A percentile compares a stretch with the other conserved stretches of the same genome.
phyloP scores from a whole-genome alignment of 2,888 invertebrate species.

The Megamerina dolium region DNA sequence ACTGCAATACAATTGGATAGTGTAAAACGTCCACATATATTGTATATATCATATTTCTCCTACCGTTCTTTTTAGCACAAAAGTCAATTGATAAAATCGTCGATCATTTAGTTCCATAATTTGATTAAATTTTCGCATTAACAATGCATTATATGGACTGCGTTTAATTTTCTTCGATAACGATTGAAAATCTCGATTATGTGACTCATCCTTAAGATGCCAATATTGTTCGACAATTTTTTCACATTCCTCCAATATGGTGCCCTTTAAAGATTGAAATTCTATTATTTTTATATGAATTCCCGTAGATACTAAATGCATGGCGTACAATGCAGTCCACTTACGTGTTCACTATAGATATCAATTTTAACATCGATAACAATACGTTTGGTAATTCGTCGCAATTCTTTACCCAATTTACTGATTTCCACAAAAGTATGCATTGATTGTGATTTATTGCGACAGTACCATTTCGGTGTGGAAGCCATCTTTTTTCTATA shows the following conservation, averaged over 20 bases:
- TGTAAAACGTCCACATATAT: background rate
- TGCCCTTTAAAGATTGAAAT: conserved; percentile 24
- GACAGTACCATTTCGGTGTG: conserved; percentile 45
- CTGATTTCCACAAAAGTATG: conserved; percentile 42
- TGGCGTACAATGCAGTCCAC: no score
- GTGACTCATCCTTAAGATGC: conserved; percentile 39
- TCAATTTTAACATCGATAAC: conserved; percentile 45
- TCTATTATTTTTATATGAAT: background rate
- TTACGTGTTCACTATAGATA: conserved; percentile 44
- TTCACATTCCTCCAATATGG: conserved; percentile 41
- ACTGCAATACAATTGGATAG: conserved; percentile 21
- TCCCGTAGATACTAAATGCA: no score
- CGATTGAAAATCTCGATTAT: conserved; percentile 36
- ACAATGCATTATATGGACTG: conserved; percentile 44
- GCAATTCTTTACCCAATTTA: conserved; percentile 41
- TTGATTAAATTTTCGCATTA: conserved; percentile 36
- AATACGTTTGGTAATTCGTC: conserved; percentile 42
- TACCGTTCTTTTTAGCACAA: conserved; percentile 44
- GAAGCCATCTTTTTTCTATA: conserved; percentile 30
- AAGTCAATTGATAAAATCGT: conserved; percentile 42
- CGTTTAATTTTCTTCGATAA: conserved; percentile 44
- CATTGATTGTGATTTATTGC: conserved; percentile 43
- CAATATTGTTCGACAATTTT: conserved; percentile 38
- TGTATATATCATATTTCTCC: conserved; percentile 2
- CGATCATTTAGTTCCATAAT: conserved; percentile 40